Base-by-base conservation (phyloP, 2,113 vertebrate species). In the Leucosticte australis region DNA sequence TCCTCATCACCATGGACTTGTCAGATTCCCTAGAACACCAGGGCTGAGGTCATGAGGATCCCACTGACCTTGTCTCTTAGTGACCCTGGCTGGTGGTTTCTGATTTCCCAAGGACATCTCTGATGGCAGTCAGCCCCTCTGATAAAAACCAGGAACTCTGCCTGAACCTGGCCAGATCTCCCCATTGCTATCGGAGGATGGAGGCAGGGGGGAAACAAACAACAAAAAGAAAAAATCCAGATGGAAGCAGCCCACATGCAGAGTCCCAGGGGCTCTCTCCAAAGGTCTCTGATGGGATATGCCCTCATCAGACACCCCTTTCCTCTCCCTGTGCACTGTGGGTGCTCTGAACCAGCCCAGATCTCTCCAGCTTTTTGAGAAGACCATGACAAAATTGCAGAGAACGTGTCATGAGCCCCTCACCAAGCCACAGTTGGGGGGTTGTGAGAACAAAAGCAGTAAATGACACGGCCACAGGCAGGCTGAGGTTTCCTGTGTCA, bases 401-500 rank as follows among this genome's bases (percentile, higher is more conserved):
- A 53, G 28, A n/a, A 53, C 0, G 20, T 70, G 47, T 39, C n/a
- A 70, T 16, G 23, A 55, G 1, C 15, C 15, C 15, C 47, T 16
- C 7, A 0, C 10, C 39, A 55, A 55, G 39, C 64, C 68, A 55
- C 63, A 65, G 9, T 4, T 6, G 13, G 23, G 11, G 13, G 10
- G 10, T 1, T 65, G 4, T 23, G 7, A 39, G 35, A 28, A 31
- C 1, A 42, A 22, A 75, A 53, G 27, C 31, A 70, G 35, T 13
- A 28, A n/a, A 69, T 4, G 12, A 42, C 44, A 75, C 1, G 18
- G 11, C 22, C 10, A 10, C 27, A 9, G 57, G 15, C 11, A 52
- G 53, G 55, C n/a, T 88, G 92, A 84, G 68, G 68, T 94, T 91
- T 91, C 84, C 84, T 84, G 56, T 65, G 5, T 28, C 55, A 74